These are phyloP conservation scores for Papilio machaon DNA, from an alignment of 1,140 invertebrate species.

Conservation along the genomic window DNA sequence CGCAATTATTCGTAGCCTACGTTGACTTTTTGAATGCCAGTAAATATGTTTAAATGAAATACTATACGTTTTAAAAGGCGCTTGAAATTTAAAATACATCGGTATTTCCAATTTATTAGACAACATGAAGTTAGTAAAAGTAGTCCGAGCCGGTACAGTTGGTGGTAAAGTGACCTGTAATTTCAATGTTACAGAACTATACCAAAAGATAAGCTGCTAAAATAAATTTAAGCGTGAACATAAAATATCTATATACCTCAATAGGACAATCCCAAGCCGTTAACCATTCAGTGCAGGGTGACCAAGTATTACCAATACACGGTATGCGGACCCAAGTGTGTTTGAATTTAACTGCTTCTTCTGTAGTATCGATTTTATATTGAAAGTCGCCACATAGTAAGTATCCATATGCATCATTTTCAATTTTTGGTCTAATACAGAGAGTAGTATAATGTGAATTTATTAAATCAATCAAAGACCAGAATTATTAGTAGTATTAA, in stretches of 20 bases:
- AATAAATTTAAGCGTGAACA: neutral
- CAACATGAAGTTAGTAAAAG: conserved; percentile 71
- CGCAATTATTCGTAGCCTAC: neutral
- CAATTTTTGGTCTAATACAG: conserved; percentile 61
- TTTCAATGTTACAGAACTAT: neutral
- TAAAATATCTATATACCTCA: conserved; percentile 52
- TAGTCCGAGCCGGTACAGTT: conserved; percentile 69
- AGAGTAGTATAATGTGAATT: neutral
- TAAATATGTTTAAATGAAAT: conserved; percentile 23
- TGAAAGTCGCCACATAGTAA: conserved; percentile 73
- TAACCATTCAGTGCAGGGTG: conserved; percentile 66
- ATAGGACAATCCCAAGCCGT: conserved; percentile 69
- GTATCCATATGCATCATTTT: conserved; percentile 68
- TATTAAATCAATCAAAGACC: neutral
- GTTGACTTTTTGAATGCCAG: neutral
- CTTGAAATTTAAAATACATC: conserved; percentile 72
- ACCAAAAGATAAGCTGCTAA: neutral
- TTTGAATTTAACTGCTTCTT: conserved; percentile 53
- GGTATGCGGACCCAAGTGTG: conserved; percentile 73
- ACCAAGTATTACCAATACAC: conserved; percentile 72
- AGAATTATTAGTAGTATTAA: too few relatives aligned
- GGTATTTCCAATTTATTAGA: conserved; percentile 72
- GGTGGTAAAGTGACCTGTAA: conserved; percentile 68
- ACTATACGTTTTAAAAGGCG: conserved; percentile 64
- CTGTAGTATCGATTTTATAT: conserved; percentile 51